phyloP scores from a whole-genome alignment of 1,140 invertebrate genomes.

The Mamestra configurata region DNA sequence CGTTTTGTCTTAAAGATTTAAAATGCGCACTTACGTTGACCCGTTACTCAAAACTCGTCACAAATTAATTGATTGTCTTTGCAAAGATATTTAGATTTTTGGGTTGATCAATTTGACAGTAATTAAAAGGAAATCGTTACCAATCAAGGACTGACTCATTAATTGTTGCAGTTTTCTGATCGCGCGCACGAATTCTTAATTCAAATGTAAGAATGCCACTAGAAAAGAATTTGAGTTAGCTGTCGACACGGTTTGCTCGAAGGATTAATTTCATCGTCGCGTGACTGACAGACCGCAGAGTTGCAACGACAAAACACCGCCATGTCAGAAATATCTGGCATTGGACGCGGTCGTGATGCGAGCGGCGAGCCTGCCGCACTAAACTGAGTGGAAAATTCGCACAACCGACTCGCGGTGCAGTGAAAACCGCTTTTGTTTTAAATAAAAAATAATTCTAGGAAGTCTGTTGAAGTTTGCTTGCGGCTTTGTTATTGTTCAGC shows the following conservation, averaged over 20 bases:
- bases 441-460: neutral
- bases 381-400: conserved; percentile 52
- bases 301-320: conserved; percentile 53
- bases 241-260: conserved; percentile 25
- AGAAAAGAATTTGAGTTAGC: conserved; percentile 37
- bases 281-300: conserved; percentile 56
- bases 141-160: conserved; percentile 19
- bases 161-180: neutral
- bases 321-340: conserved; percentile 59
- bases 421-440: conserved; percentile 10
- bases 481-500: neutral
- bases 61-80: conserved; percentile 39
- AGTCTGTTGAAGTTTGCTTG: neutral
- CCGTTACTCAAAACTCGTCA: conserved; percentile 17
- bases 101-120: conserved; percentile 35
- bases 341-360: conserved; percentile 45
- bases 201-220: conserved; percentile 25
- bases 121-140: conserved; percentile 16
- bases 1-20: neutral
- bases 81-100: conserved; percentile 19
- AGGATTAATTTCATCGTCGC: conserved; percentile 55
- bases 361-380: conserved; percentile 14
- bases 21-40: neutral
- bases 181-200: conserved; percentile 20
- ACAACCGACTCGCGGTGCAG: conserved; percentile 14